A percentile compares a stretch with the other conserved stretches of the same genome.
Conservation (phyloP, 2,888 invertebrate genomes). For the Villa cingulata region DNA sequence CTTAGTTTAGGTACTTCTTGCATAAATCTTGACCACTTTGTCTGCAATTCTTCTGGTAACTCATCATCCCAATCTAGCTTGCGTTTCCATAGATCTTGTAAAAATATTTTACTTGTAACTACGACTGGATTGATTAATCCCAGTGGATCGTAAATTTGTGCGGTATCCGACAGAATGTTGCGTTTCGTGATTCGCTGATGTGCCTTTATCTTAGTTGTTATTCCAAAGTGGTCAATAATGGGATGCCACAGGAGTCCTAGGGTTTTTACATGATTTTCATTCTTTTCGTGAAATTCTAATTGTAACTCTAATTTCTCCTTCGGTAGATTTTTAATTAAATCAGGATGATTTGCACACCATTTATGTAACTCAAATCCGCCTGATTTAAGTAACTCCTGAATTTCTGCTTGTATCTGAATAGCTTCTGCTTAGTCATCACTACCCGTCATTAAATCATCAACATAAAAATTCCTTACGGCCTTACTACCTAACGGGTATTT, state of each 20-base stretch:
- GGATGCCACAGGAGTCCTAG: neutral
- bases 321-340: neutral
- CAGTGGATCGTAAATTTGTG: neutral
- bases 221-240: neutral
- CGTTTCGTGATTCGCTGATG: neutral
- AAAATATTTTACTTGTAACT: too few relatives aligned
- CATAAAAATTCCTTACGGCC: neutral
- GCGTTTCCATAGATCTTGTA: too few relatives aligned
- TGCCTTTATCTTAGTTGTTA: neutral
- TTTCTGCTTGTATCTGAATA: neutral
- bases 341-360: neutral
- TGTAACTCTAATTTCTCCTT: neutral
- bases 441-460: slow-evolving; percentile 4
- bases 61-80: too few relatives aligned
- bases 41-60: too few relatives aligned
- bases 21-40: too few relatives aligned
- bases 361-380: neutral
- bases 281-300: neutral
- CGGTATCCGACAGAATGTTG: neutral
- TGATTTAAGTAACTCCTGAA: neutral
- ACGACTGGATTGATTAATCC: too few relatives aligned
- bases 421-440: neutral
- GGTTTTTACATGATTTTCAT: neutral
- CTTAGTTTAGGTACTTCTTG: too few relatives aligned
- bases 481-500: too few relatives aligned